These are phyloP conservation scores for Propsilocerus akamusi DNA, from an alignment of 1,140 invertebrate species.

Conservation along the genomic window DNA sequence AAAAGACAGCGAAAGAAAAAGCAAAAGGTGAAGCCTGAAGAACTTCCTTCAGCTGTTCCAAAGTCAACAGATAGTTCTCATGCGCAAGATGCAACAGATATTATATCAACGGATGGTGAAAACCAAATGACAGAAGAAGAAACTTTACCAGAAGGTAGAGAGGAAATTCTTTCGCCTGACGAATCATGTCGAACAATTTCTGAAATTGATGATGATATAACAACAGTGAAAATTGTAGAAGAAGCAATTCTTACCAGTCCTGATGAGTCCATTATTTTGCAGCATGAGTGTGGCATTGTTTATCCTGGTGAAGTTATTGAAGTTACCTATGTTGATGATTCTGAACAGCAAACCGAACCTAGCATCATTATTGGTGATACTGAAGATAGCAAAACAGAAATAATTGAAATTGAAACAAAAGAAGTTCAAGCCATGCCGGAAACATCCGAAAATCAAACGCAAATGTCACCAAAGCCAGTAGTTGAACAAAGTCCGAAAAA, in stretches of 20 bases:
- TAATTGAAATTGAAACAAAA: slow-evolving; percentile 6
- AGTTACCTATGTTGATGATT: slow-evolving; percentile 28
- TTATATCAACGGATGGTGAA: slow-evolving; percentile 5
- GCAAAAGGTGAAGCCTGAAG: slow-evolving; percentile 20
- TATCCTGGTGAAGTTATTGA: slow-evolving; percentile 37
- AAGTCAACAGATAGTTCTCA: slow-evolving; percentile 18
- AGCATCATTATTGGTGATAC: slow-evolving; percentile 5
- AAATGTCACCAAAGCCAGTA: neutral
- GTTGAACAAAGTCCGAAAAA: neutral
- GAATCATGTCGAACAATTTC: slow-evolving; percentile 34
- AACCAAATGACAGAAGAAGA: neutral
- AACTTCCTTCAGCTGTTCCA: slow-evolving; percentile 23
- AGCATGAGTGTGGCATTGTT: slow-evolving; percentile 26
- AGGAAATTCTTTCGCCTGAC: slow-evolving; percentile 20
- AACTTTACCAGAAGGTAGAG: slow-evolving; percentile 1
- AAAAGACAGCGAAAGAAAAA: slow-evolving; percentile 30
- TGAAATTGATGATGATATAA: slow-evolving; percentile 31
- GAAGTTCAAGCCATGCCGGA: slow-evolving; percentile 3
- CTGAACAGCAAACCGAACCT: slow-evolving; percentile 27
- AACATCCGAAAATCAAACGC: neutral
- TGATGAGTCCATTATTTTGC: neutral
- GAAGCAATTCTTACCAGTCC: slow-evolving; percentile 25
- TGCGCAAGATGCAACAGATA: slow-evolving; percentile 7
- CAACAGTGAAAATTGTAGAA: slow-evolving; percentile 41
- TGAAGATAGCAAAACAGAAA: neutral